Conservation (phyloP, 2,113 vertebrate species). For the Thamnophis sirtalis region DNA sequence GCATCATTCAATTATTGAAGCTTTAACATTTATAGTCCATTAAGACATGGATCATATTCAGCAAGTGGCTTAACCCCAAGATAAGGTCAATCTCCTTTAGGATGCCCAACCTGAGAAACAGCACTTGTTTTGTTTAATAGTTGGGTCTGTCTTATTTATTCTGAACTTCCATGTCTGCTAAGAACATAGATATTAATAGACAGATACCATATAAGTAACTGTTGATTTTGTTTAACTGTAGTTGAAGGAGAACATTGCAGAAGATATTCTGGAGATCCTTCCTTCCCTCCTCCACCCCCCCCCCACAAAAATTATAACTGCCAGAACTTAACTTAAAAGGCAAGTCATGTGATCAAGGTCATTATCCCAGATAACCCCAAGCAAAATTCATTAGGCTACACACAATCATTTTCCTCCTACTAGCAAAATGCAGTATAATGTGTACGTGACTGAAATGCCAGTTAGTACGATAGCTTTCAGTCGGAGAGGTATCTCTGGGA, state of each 20-base stretch:
- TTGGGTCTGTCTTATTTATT: not conserved
- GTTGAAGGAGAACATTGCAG: constrained; percentile 10
- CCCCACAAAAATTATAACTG: not conserved
- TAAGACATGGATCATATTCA: rapidly evolving
- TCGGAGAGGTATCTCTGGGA: constrained; percentile 37
- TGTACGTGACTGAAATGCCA: constrained; percentile 21
- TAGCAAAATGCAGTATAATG: constrained; percentile 30
- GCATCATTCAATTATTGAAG: not conserved
- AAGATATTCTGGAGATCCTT: not conserved
- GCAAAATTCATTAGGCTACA: constrained; percentile 33
- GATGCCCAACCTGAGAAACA: not conserved
- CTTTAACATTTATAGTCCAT: not conserved
- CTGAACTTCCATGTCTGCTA: not conserved
- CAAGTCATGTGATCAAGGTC: constrained; percentile 29
- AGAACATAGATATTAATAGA: not conserved
- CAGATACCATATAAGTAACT: not conserved
- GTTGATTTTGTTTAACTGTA: constrained; percentile 24
- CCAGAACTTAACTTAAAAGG: constrained; percentile 19
- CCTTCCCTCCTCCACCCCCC: not conserved
- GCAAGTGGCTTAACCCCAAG: not conserved
- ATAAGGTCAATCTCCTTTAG: not conserved
- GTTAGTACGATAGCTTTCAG: constrained; percentile 44
- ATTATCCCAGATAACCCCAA: constrained; percentile 34
- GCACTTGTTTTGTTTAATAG: not conserved
- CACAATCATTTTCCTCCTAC: constrained; percentile 32